phyloP scores from a whole-genome alignment of 2,113 vertebrate species.

The Cromileptes altivelis region DNA sequence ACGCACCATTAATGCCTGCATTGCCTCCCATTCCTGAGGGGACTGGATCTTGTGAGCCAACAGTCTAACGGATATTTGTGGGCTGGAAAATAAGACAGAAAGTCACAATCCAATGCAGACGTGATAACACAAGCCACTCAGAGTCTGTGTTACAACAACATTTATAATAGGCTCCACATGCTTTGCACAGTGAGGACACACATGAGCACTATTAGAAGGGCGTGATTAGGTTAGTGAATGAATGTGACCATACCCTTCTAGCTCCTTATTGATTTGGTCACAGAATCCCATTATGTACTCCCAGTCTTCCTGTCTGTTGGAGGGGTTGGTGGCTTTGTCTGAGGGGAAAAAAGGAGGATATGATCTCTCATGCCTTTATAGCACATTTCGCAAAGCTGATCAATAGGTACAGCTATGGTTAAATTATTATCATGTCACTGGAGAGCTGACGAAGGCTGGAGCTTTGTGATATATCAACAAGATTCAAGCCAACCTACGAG shows the following conservation, averaged over 20 bases:
- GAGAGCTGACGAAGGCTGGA: not conserved
- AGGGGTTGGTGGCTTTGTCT: slow-evolving; percentile 97
- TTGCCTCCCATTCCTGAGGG: slow-evolving; percentile 96
- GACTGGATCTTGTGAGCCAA: slow-evolving; percentile 97
- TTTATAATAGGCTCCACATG: not conserved
- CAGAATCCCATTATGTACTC: slow-evolving; percentile 97
- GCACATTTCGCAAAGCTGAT: not conserved
- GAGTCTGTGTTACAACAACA: too few relatives aligned
- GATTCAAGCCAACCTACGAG: not conserved
- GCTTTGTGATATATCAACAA: not conserved
- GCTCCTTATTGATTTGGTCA: slow-evolving; percentile 97
- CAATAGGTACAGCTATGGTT: not conserved
- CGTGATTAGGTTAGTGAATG: slow-evolving; percentile 45
- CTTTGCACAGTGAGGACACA: slow-evolving; percentile 15
- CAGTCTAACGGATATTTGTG: slow-evolving; percentile 93
- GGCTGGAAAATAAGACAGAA: slow-evolving; percentile 82
- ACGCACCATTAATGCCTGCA: slow-evolving; percentile 94
- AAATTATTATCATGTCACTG: not conserved
- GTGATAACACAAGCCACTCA: not conserved
- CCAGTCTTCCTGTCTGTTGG: slow-evolving; percentile 96
- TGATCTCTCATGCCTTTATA: not conserved
- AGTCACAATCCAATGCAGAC: not conserved
- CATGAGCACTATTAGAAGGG: slow-evolving; percentile 3
- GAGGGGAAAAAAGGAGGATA: slow-evolving; percentile 36
- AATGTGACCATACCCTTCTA: slow-evolving; percentile 90